Percentiles rank a stretch among this genome's conserved stretches.
These are phyloP conservation scores for Pachyuromys duprasi DNA, from an alignment of 2,797 vertebrate genomes.

Conservation along the genomic window DNA sequence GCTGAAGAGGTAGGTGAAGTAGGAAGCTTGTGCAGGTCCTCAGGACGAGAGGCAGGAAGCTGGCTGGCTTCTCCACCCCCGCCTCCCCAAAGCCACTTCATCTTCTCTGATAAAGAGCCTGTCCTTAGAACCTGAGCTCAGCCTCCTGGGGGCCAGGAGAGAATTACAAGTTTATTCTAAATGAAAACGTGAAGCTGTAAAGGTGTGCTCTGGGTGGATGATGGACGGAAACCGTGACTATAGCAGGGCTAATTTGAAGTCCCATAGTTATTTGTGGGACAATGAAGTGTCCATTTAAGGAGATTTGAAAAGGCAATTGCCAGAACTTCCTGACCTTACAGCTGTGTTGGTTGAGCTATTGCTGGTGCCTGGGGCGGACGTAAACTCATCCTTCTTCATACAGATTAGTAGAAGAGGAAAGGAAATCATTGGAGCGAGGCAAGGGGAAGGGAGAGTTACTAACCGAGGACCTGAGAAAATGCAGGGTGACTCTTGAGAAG, in stretches of 20 bases:
- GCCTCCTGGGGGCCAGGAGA: background rate
- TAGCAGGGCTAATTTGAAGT: background rate
- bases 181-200: background rate
- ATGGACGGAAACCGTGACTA: constrained; percentile 55
- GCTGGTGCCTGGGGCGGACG: background rate
- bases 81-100: fast-evolving
- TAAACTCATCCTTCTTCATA: background rate
- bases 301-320: constrained; percentile 59
- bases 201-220: background rate
- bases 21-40: too few relatives aligned
- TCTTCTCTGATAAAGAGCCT: background rate
- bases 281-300: constrained; percentile 8
- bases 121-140: too few relatives aligned
- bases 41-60: background rate
- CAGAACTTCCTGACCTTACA: constrained; percentile 2
- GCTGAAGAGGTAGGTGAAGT: background rate
- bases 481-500: background rate
- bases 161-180: constrained; percentile 4
- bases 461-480: background rate
- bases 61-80: background rate
- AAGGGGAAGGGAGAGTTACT: background rate
- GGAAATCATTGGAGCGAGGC: background rate
- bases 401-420: background rate
- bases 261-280: constrained; percentile 28
- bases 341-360: background rate